Conservation (phyloP, 2,888 invertebrate genomes). For the Caenorhabditis virilis region DNA sequence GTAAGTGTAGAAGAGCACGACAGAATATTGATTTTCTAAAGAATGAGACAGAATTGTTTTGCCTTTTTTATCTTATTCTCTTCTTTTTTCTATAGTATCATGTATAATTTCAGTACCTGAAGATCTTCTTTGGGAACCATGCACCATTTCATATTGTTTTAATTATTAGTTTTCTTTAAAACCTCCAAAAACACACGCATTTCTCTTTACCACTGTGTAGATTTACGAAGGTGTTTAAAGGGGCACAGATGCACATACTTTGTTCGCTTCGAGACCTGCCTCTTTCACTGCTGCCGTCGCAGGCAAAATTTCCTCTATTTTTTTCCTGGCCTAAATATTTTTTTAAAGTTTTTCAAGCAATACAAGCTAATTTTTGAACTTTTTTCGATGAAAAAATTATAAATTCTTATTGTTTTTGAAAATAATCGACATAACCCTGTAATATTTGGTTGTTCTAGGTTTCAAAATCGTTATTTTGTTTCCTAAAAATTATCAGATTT, state of each 20-base stretch:
- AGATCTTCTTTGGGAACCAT: too few species aligned
- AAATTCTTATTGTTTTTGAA: constrained; percentile 2
- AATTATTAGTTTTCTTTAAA: too few species aligned
- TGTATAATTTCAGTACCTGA: too few species aligned
- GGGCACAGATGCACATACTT: constrained; percentile 10
- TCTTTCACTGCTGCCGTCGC: constrained; percentile 1
- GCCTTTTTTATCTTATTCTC: too few species aligned
- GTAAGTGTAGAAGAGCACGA: too few species aligned
- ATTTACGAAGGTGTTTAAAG: constrained; percentile 36
- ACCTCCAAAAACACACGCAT: too few species aligned
- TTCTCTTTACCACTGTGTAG: too few species aligned
- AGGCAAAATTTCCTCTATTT: constrained; percentile 14
- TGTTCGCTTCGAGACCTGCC: constrained; percentile 25
- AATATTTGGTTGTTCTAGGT: not conserved
- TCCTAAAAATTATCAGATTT: too few species aligned
- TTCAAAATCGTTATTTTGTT: constrained; percentile 1
- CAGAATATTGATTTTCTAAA: too few species aligned
- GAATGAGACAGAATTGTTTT: too few species aligned
- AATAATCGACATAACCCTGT: not conserved
- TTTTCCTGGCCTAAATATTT: constrained; percentile 42
- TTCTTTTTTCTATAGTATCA: too few species aligned
- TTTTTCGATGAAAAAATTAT: constrained; percentile 1
- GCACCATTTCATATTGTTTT: too few species aligned
- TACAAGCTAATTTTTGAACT: constrained; percentile 8
- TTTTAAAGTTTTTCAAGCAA: constrained; percentile 13